phyloP scores from a whole-genome alignment of 2,888 invertebrate genomes.

The Drosophila mulleri region DNA sequence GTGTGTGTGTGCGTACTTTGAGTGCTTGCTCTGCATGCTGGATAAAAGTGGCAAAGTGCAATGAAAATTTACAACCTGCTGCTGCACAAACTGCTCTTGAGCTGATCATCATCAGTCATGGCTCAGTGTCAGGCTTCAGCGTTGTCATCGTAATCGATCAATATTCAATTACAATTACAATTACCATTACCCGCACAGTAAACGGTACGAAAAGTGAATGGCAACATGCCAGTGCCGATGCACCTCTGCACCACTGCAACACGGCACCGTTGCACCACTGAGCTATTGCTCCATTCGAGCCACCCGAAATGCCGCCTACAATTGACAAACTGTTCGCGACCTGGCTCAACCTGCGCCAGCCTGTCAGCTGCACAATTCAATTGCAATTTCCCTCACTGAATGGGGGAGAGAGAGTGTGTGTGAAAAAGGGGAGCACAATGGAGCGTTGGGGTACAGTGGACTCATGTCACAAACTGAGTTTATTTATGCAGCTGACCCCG shows the following conservation, averaged over 20 bases:
- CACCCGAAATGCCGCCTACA: constrained; percentile 4
- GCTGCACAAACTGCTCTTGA: constrained; percentile 17
- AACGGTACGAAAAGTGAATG: constrained; percentile 37
- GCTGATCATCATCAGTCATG: constrained; percentile 65
- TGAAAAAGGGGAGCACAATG: neutral
- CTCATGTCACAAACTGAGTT: constrained; percentile 49
- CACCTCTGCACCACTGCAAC: neutral
- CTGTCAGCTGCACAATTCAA: constrained; percentile 43
- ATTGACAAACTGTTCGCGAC: constrained; percentile 48
- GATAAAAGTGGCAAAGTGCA: constrained; percentile 38
- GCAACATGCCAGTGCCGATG: constrained; percentile 6
- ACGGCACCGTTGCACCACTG: neutral
- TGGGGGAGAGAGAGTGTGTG: too few relatives aligned
- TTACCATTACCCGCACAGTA: constrained; percentile 49
- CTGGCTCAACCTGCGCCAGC: constrained; percentile 28
- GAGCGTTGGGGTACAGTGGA: constrained; percentile 1
- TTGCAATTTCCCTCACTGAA: constrained; percentile 41
- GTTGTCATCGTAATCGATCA: constrained; percentile 58
- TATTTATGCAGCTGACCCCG: constrained; percentile 49
- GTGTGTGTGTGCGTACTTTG: constrained; percentile 29
- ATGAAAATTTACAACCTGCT: constrained; percentile 48
- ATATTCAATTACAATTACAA: constrained; percentile 68
- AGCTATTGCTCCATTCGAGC: neutral
- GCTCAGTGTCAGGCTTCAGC: constrained; percentile 49
- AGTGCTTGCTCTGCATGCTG: constrained; percentile 37